Evolutionary conservation across 2,797 vertebrate species (phyloP), one percentile per base, ranked within the genome.

Genomic region (Microctenopoma stevenorrisi): DNA sequence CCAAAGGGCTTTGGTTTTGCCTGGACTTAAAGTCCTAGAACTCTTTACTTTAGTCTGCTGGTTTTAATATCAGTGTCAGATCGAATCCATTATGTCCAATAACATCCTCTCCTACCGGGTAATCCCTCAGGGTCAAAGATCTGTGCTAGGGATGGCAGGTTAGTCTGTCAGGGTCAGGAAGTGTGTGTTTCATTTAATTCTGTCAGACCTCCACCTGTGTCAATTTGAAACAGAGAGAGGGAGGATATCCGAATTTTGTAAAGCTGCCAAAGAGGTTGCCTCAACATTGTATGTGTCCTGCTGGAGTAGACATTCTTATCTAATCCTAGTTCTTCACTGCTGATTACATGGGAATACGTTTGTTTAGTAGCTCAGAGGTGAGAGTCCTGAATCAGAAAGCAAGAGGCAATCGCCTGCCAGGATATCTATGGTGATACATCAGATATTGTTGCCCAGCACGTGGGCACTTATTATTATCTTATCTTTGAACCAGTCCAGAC

Each of bases 61-160:
- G 43, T 38, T 79, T 70, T 74, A 73, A 61, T 69, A 57, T 70
- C n/a, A 38, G 9, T n/a, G 28, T 72, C 88, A 75, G 64, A 51
- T 69, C 90, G 87, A 70, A 86, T 74, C 84, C 69, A 77, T 93
- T 90, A 88, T 49, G 59, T 75, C 74, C 78, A 78, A 91, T 81
- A 91, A 90, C 89, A 91, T 91, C 89, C 78, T 74, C 79, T 88
- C 76, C 68, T 52, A 58, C 38, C 60, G 53, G 86, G 60, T 26
- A 40, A 76, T 52, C 42, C 70, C 11, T 0, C 1, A 2, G 44
- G 84, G 90, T 90, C 87, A 81, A 55, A 82, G 88, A 85, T 57
- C 79, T 51, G 46, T 6, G 64, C 22, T 4, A 10, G 75, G 72
- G 72, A 78, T 60, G 74, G 88, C 67, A 59, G 78, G 74, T 76